Percentiles rank a stretch among this genome's conserved stretches.
phyloP scores from a whole-genome alignment of 2,797 vertebrate species.

The Vespertilio murinus region DNA sequence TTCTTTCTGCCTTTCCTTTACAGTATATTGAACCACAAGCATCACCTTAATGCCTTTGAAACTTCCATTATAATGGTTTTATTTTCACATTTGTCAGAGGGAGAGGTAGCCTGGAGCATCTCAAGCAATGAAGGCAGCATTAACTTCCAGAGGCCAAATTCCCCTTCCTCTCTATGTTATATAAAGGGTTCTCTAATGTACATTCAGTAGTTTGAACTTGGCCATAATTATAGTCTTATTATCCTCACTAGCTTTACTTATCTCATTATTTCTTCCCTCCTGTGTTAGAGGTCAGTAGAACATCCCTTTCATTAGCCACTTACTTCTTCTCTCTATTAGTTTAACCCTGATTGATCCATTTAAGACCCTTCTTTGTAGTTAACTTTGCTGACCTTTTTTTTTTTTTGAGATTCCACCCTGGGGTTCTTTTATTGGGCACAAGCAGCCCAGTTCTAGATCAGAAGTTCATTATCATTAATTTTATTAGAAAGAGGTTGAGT shows the following conservation, averaged over 20 bases:
- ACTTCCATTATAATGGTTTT: background rate
- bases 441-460: slow-evolving; percentile 72
- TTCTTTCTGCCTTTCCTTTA: background rate
- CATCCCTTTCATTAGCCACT: slow-evolving; percentile 86
- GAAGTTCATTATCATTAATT: slow-evolving; percentile 75
- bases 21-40: background rate
- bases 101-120: background rate
- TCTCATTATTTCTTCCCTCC: slow-evolving; percentile 86
- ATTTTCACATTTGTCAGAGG: background rate
- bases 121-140: background rate
- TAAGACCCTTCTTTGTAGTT: slow-evolving; percentile 79
- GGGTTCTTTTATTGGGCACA: slow-evolving; percentile 75
- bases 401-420: slow-evolving; percentile 78
- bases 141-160: background rate
- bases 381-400: slow-evolving; percentile 86
- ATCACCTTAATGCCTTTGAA: background rate
- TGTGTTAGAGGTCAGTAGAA: slow-evolving; percentile 84
- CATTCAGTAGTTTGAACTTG: slow-evolving; percentile 82
- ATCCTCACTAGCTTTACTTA: slow-evolving; percentile 87
- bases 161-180: slow-evolving; percentile 42
- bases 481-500: slow-evolving; percentile 2
- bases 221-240: slow-evolving; percentile 86
- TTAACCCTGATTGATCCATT: slow-evolving; percentile 84
- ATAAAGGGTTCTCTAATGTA: slow-evolving; percentile 78
- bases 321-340: slow-evolving; percentile 86